phyloP scores from a whole-genome alignment of 2,888 invertebrate species.

The Invenusta paracnida region DNA sequence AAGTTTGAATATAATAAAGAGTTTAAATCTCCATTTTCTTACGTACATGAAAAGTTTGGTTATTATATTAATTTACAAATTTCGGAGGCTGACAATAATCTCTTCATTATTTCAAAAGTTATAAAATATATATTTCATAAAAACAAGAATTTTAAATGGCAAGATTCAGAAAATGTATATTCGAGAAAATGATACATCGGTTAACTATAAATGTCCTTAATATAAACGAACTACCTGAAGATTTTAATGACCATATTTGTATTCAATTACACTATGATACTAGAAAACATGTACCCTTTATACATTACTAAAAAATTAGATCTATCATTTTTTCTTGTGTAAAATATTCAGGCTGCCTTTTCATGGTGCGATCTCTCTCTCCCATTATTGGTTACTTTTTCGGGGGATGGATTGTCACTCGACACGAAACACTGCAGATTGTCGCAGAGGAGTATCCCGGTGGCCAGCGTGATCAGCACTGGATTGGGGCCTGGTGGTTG shows the following conservation, averaged over 20 bases:
- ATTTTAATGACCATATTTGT: neutral
- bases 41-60: too few relatives aligned
- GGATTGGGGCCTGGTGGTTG: conserved; percentile 73
- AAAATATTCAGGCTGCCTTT: conserved; percentile 16
- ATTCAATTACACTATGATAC: neutral
- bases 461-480: conserved; percentile 65
- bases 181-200: too few relatives aligned
- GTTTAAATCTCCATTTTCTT: too few relatives aligned
- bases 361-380: conserved; percentile 35
- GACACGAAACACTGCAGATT: conserved; percentile 33
- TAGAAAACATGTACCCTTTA: neutral
- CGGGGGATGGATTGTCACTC: conserved; percentile 33
- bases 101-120: too few relatives aligned
- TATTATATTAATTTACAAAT: too few relatives aligned
- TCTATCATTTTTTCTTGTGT: neutral
- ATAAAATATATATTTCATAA: too few relatives aligned
- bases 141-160: too few relatives aligned
- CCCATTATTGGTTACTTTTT: conserved; percentile 41
- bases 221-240: too few relatives aligned
- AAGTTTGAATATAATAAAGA: too few relatives aligned
- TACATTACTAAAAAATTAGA: neutral
- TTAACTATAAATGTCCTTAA: too few relatives aligned
- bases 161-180: too few relatives aligned
- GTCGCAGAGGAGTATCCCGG: neutral
- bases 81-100: too few relatives aligned